phyloP scores from a whole-genome alignment of 1,140 invertebrate species.

The Bombus sibiricus region DNA sequence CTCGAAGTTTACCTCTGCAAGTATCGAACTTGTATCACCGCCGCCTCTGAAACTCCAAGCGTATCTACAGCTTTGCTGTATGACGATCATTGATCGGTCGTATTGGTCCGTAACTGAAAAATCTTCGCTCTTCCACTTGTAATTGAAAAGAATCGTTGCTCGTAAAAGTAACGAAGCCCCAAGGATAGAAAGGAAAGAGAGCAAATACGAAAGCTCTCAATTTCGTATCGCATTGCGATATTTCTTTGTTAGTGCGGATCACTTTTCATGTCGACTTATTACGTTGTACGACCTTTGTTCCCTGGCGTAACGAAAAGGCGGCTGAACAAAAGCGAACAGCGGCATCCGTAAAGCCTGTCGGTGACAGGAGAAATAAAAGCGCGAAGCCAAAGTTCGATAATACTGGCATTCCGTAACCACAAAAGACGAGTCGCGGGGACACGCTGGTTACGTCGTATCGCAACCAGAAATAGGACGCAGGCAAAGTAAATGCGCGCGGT shows the following conservation, averaged over 20 bases:
- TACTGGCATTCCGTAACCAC: constrained; percentile 13
- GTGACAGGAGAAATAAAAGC: not conserved
- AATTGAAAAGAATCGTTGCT: not conserved
- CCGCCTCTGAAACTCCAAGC: no score
- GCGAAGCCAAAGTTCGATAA: constrained; percentile 24
- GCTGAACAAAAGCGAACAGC: not conserved
- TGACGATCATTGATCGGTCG: no score
- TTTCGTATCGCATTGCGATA: not conserved
- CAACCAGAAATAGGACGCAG: not conserved
- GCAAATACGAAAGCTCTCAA: not conserved
- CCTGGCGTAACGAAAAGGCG: not conserved
- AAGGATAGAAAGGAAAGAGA: not conserved
- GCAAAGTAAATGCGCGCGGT: constrained; percentile 16
- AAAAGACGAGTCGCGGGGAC: constrained; percentile 11
- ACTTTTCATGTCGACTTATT: not conserved
- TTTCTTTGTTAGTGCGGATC: not conserved
- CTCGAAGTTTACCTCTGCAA: no score
- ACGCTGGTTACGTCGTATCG: not conserved
- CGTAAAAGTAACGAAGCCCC: not conserved
- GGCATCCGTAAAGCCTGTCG: not conserved
- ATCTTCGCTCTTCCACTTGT: no score
- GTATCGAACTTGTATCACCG: no score
- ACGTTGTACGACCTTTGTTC: not conserved
- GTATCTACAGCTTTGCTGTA: no score
- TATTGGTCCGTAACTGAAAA: no score